Base-by-base conservation (phyloP, 1,140 invertebrate genomes). In the Aphidius ervi region DNA sequence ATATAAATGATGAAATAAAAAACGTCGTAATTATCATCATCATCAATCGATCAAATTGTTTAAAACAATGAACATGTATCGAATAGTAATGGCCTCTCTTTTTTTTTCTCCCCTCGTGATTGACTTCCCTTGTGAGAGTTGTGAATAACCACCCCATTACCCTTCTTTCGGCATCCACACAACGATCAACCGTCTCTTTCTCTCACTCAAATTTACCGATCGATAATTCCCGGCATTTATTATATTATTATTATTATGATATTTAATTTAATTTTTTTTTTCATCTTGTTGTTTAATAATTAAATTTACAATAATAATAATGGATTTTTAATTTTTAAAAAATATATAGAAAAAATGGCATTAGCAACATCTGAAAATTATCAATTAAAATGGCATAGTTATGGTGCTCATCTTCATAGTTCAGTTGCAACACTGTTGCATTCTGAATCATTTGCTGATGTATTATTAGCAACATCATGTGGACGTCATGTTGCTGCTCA, bases 381-480 rank as follows among this genome's bases (percentile, higher is more conserved):
- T 74, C 90, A 92, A 76, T 81, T 93, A 16, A 92, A 92, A 82
- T 92, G 91, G 91, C 89, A 91, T 73, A 91, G 89, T 59, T 90
- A 91, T 76, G 85, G 86, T 66, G 84, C 85, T 31, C 88, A 92
- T 80, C 79, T 93, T 64, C 90, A 92, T 75, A 86, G 86, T 59
- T 90, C 89, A 45, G 88, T 94, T 55, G 88, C 90, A 46, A 86
- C 87, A 10, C 78, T 93, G 62, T 83, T 91, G 41, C 85, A 87
- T 48, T 90, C 87, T 64, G 89, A 92, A 69, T 85, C 88, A 47
- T 92, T 93, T 73, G 89, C 92, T 37, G 92, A 94, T 77, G 91
- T 93, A 41, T 85, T 92, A 5, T 78, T 95, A 31, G 88, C 88
- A 49, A 93, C 92, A 6, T 83, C 87, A 67, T 91, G 92, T 66